Evolutionary conservation across 2,113 vertebrate species (phyloP).

Genomic region (Suricata suricatta): DNA sequence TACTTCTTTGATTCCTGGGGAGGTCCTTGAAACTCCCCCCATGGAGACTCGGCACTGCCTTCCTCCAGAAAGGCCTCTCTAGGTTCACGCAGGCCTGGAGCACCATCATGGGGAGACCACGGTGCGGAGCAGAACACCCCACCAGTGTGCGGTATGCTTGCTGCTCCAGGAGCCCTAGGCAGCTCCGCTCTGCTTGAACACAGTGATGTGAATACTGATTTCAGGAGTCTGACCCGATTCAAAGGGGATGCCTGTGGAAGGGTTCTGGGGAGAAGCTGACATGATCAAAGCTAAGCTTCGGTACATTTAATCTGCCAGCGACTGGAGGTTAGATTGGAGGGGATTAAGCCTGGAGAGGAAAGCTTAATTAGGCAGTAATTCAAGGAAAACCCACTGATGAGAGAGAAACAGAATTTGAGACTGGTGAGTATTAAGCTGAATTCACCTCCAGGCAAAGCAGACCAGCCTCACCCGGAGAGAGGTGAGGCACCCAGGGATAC

Average conservation of each 20-base stretch:
- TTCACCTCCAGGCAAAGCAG: background rate
- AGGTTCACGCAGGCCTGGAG: background rate
- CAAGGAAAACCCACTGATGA: background rate
- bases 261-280: background rate
- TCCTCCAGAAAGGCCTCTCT: background rate
- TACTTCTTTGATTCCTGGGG: background rate
- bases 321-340: background rate
- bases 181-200: background rate
- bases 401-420: background rate
- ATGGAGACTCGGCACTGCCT: background rate
- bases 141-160: rapidly evolving
- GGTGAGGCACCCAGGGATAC: background rate
- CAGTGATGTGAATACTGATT: background rate
- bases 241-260: background rate
- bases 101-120: rapidly evolving
- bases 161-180: background rate
- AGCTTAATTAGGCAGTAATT: background rate
- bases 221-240: background rate
- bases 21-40: background rate
- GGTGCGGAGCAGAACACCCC: rapidly evolving
- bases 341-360: background rate
- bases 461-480: too few species aligned
- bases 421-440: too few species aligned
- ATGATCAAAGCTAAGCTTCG: background rate
- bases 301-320: background rate